A percentile compares a stretch with the other conserved stretches of the same genome.
Evolutionary conservation across 2,113 vertebrate genomes (phyloP).

Genomic region (Eira barbara): DNA sequence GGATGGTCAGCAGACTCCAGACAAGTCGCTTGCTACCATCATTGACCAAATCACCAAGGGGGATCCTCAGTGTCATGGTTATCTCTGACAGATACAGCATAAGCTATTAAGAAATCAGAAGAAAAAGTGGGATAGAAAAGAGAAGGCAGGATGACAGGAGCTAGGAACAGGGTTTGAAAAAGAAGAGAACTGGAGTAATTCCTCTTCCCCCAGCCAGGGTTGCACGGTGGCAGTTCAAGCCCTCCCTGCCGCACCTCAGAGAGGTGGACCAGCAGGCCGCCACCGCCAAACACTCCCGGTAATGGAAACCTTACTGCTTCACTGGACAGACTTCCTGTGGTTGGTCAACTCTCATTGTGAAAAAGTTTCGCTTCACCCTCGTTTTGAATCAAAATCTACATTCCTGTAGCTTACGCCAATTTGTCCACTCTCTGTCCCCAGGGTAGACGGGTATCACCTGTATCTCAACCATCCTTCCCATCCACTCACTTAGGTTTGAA

Average conservation of each 20-base stretch:
- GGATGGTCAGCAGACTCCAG: background rate
- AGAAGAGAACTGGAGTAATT: background rate
- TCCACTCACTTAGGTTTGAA: background rate
- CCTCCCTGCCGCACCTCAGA: background rate
- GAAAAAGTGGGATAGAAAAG: background rate
- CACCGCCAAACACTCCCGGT: accelerated
- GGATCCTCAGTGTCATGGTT: background rate
- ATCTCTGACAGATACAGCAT: background rate
- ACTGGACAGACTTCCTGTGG: background rate
- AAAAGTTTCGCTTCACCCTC: background rate
- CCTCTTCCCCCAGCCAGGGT: background rate
- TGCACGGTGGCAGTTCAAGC: background rate
- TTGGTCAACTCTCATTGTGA: background rate
- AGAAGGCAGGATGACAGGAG: background rate
- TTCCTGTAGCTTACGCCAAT: background rate
- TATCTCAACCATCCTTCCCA: background rate
- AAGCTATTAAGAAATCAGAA: background rate
- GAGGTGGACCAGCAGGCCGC: background rate
- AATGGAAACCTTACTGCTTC: background rate
- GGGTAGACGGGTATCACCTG: background rate
- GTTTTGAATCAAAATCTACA: background rate
- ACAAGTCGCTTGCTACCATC: background rate
- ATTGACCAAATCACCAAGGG: background rate
- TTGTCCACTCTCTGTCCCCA: background rate
- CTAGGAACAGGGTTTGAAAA: background rate